Base-by-base conservation (phyloP, 1,140 invertebrate genomes). In the Holcopasites calliopsidis region DNA sequence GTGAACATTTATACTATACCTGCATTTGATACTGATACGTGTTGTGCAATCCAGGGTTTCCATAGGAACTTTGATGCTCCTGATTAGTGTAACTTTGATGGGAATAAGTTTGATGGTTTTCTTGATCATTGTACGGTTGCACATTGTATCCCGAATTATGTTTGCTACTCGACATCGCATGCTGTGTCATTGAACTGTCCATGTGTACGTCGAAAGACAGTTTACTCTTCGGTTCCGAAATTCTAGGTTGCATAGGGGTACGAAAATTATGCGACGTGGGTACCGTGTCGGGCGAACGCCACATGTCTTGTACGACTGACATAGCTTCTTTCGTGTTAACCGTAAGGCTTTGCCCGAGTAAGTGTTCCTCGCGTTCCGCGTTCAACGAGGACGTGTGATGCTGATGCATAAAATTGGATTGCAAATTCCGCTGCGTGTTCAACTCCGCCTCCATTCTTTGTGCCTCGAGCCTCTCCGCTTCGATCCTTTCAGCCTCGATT, bases 241-340 rank as follows among this genome's bases (percentile, higher is more conserved):
- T 83, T 72, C 88, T 86, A 49, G 88, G 82, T 42, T 77, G 23
- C 16, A 90, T 82, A 1, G 86, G 75, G 44, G 71, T 86, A 10
- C 81, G 72, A 73, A 73, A 89, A 77, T 54, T 49, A 65, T 40
- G 64, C 55, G 16, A 47, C 11, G 38, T 38, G 8, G 42, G n/a
- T 57, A 52, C 61, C 49, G 35, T 10, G n/a, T 82, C 78, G 1
- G 90, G 88, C 1, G 91, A 92, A 42, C 90, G 88, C 91, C 91
- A 92, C 35, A 92, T 78, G 54, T 88, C 82, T 66, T 91, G 90
- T 7, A 92, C 88, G 1, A 87, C 88, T 2, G 89, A 89, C 68
- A 90, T 86, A 6, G 91, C 93, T 82, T 94, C 93, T 70, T 94
- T 94, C 1, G 94, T 94, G 72, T 94, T 93, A 2, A 94, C 92